These are phyloP conservation scores for Aphaenogaster rudis DNA, from an alignment of 1,140 invertebrate species.

Conservation along the genomic window DNA sequence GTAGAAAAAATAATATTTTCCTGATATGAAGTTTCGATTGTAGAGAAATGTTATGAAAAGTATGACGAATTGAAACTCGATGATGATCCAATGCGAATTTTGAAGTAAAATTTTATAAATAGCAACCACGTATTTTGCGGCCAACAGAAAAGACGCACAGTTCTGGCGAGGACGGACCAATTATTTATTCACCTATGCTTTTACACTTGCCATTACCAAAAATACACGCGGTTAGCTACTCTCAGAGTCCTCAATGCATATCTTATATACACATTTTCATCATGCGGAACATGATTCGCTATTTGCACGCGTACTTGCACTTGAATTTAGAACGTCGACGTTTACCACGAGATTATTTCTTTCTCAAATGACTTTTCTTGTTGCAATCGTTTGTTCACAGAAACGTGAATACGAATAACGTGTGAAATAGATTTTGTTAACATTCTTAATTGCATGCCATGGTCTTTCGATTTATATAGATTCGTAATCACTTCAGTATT, in stretches of 20 bases:
- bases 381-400: not conserved
- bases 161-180: slow-evolving; percentile 57
- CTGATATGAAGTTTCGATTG: not conserved
- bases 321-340: slow-evolving; percentile 38
- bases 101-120: slow-evolving; percentile 75
- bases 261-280: slow-evolving; percentile 16
- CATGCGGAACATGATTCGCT: not conserved
- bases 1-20: not conserved
- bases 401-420: not conserved
- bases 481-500: slow-evolving; percentile 10
- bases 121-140: slow-evolving; percentile 54
- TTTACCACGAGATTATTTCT: not conserved
- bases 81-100: slow-evolving; percentile 51
- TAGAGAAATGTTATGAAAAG: slow-evolving; percentile 5
- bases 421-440: slow-evolving; percentile 4
- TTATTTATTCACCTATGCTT: slow-evolving; percentile 77
- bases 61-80: not conserved
- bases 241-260: slow-evolving; percentile 45
- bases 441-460: slow-evolving; percentile 12
- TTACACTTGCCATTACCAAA: slow-evolving; percentile 79
- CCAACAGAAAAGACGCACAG: slow-evolving; percentile 35
- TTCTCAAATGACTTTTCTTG: not conserved
- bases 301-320: slow-evolving; percentile 41
- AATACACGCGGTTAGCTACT: slow-evolving; percentile 73
- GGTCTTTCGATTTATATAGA: slow-evolving; percentile 10